Base-by-base conservation (phyloP, 2,888 invertebrate species). In the Rotaria sp. region DNA sequence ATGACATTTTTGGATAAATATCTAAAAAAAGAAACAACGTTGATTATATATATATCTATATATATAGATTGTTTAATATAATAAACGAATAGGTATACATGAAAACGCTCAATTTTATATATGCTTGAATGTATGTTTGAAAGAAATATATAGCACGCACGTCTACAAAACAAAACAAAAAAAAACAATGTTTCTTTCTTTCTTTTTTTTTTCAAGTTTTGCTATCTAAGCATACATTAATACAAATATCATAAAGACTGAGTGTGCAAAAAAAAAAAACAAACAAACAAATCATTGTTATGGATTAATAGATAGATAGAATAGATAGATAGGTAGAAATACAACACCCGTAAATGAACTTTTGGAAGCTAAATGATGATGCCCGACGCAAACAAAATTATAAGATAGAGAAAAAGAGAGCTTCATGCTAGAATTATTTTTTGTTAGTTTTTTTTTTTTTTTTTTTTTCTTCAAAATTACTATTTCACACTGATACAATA, bases 111-210 rank as follows among this genome's bases (percentile, higher is more conserved):
- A 67, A 67, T 30, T 67, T 67, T 67, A 67, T 67, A 67, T 35
- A 67, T 67, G 67, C 35, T 67, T 67, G 67, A 67, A 67, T 67
- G 67, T 67, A 35, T 21, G 67, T 67, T 67, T 67, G 67, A 67
- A 67, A 67, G 67, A 67, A 67, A 67, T 67, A 67, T 67, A 67
- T 67, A 67, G 67, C 67, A 67, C 67, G 67, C 67, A 67, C 67
- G 67, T 67, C 67, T 67, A 67, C 67, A 67, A 67, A 67, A 67
- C 67, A 35, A 67, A 67, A 67, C 67, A 30, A 59, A 59, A 59
- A 30, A 59, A 59, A 59, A 10, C 59, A 67, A 38, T 35, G 67
- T 67, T 67, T 67, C 30, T 67, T 67, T 67, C 26, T 59, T 26
- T 57, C 8, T 57, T n/a, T 57, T 57, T 57, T 67, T 55, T 55